Evolutionary conservation across 1,140 invertebrate genomes (phyloP).

Genomic region (Sminthurinus signatus): DNA sequence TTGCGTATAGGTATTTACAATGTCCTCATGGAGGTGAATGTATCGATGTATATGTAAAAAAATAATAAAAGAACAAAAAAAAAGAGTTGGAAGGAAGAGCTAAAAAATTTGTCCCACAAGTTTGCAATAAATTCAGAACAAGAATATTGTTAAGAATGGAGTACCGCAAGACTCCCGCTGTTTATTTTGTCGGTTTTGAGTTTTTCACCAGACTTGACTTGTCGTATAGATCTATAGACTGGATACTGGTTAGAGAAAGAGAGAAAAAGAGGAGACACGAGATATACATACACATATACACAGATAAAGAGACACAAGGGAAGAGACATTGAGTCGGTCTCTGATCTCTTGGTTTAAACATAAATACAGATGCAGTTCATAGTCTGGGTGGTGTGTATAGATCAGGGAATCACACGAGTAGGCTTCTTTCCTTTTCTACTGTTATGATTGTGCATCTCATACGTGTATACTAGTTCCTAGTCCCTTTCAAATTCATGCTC

Average conservation of each 20-base stretch:
- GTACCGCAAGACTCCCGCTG: constrained; percentile 26
- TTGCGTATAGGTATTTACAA: too few species aligned
- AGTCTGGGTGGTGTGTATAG: too few species aligned
- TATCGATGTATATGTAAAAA: too few species aligned
- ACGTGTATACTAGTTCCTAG: too few species aligned
- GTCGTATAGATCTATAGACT: background rate
- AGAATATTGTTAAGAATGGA: constrained; percentile 22
- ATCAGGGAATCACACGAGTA: too few species aligned
- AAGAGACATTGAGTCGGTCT: constrained; percentile 3
- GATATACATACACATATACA: background rate
- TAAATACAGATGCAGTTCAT: constrained; percentile 7
- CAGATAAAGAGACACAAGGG: background rate
- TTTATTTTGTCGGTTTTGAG: constrained; percentile 35
- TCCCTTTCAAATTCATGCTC: too few species aligned
- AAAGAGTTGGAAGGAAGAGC: constrained; percentile 12
- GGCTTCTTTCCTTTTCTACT: too few species aligned
- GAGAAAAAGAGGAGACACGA: too few species aligned
- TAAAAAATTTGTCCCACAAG: constrained; percentile 26
- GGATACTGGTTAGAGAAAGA: too few species aligned
- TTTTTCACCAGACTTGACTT: constrained; percentile 13
- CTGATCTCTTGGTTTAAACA: background rate
- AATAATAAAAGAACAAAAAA: background rate
- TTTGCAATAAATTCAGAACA: constrained; percentile 35
- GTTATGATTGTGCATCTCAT: too few species aligned
- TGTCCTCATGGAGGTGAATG: too few species aligned